Evolutionary conservation across 2,113 vertebrate genomes (phyloP).

Genomic region (Dromas ardeola): DNA sequence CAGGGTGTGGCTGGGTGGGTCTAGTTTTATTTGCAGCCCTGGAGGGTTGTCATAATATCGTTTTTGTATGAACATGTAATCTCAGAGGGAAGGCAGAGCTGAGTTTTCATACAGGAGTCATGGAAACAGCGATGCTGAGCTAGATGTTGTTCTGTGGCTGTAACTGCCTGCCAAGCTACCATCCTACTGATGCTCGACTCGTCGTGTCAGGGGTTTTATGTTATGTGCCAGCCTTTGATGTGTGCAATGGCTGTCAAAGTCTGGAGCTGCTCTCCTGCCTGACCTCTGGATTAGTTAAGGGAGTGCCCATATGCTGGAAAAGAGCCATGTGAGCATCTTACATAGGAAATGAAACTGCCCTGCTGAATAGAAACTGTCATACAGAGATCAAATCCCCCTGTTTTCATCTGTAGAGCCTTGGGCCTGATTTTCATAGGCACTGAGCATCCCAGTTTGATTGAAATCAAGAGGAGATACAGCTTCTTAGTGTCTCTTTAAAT

Average conservation of each 20-base stretch:
- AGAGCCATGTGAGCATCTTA: neutral
- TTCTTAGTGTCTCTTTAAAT: slow-evolving; percentile 45
- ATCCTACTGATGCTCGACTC: fast-evolving
- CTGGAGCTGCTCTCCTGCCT: neutral
- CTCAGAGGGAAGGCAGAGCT: neutral
- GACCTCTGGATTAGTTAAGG: neutral
- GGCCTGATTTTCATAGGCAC: neutral
- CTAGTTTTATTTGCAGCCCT: neutral
- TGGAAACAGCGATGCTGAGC: neutral
- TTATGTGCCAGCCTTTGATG: neutral
- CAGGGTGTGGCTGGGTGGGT: neutral
- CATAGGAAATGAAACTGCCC: neutral
- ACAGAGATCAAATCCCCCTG: neutral
- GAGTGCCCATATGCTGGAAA: neutral
- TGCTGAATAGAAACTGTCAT: neutral
- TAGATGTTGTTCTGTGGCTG: neutral
- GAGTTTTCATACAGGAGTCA: neutral
- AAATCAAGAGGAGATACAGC: slow-evolving; percentile 28
- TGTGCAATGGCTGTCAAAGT: neutral
- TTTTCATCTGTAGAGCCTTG: neutral
- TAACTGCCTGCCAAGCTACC: neutral
- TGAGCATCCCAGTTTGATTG: neutral
- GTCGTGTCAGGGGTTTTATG: neutral
- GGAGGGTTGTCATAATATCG: neutral
- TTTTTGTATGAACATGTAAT: neutral